Evolutionary conservation across 1,140 invertebrate species (phyloP), one percentile per base, ranked within the genome.

Genomic region (Temnothorax nylanderi): DNA sequence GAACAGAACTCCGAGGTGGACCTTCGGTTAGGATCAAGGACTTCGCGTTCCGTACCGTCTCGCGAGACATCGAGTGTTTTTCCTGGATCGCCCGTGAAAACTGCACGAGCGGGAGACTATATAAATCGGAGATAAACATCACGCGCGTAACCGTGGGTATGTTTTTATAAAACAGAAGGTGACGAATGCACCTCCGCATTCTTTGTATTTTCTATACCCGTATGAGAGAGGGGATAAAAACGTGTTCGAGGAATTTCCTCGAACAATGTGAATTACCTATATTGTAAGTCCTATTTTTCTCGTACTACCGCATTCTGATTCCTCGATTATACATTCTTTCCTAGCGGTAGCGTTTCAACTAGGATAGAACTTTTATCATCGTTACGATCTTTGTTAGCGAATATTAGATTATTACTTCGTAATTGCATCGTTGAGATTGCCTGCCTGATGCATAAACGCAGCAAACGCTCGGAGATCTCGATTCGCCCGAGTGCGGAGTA

Each of bases 21-120:
- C 5, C 34, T 67, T n/a, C 11, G 51, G 37, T 8, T n/a, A 54
- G 80, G 54, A 84, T 84, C 80, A 84, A 74, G 69, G 54, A 84
- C 41, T 54, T 6, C 49, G 26, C 18, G 26, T 74, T 16, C 37
- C 32, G 41, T 34, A 47, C 26, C 47, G 37, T 54, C 32, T 80
- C 32, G 47, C 34, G 44, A 44, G 54, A 18, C 4, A 32, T 74
- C 69, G 80, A 84, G 80, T 84, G 80, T 84, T 84, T 84, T 84
- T 69, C 69, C 80, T 62, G 41, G 69, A 21, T 84, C 62, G n/a
- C 7, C 13, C 41, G 67, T 41, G 41, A 44, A 34, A 54, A 60
- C 58, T 6, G 69, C 41, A 13, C 64, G 21, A 54, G n/a, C 34
- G 32, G 13, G 13, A 26, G 10, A 58, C 80, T 41, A 56, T 41